Conservation (phyloP, 2,113 vertebrate genomes). For the Gallinago paraguaiae region DNA sequence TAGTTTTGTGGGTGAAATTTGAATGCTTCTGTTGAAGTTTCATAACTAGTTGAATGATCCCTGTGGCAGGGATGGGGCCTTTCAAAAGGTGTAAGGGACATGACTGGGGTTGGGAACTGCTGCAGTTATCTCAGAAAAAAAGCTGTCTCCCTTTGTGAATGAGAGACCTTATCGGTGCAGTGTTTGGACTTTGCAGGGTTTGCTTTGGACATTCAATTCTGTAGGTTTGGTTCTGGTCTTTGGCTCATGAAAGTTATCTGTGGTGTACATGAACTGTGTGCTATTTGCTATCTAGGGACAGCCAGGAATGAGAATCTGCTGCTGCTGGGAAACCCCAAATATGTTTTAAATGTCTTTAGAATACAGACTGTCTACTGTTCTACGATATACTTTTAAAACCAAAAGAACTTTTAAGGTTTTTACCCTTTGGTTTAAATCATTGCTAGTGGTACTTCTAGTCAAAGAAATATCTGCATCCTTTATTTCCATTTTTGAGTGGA, state of each 20-base stretch:
- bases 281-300: background rate
- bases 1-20: background rate
- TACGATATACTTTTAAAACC: background rate
- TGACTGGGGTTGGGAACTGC: background rate
- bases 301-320: background rate
- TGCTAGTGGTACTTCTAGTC: background rate
- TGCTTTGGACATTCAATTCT: background rate
- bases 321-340: background rate
- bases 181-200: background rate
- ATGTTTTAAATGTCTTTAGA: background rate
- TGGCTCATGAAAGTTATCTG: background rate
- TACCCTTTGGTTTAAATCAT: background rate
- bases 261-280: background rate
- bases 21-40: background rate
- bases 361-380: background rate
- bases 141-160: background rate
- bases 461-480: slow-evolving; percentile 4
- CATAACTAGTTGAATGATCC: background rate
- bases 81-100: background rate
- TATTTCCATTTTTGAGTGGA: background rate
- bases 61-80: background rate
- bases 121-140: background rate
- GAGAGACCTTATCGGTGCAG: background rate
- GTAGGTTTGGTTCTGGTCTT: background rate
- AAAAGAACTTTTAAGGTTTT: background rate